Conservation (phyloP, 2,113 vertebrate species). For the Tympanuchus pallidicinctus region DNA sequence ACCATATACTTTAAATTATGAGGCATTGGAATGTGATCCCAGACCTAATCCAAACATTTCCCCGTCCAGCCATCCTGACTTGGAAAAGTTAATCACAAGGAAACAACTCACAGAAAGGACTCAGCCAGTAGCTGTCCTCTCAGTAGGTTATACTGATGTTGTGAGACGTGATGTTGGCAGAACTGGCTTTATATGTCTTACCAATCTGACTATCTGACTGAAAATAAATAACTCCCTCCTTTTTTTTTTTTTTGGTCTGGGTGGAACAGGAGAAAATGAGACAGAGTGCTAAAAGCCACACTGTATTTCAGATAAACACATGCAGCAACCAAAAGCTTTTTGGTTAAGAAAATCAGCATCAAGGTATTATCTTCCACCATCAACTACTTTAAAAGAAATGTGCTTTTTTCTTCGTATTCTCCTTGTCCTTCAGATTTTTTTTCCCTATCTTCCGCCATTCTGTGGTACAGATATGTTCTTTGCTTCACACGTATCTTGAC, state of each 20-base stretch:
- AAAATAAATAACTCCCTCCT: background rate
- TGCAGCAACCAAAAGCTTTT: background rate
- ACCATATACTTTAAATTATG: constrained; percentile 3
- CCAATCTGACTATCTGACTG: background rate
- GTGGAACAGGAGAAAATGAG: background rate
- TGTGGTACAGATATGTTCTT: background rate
- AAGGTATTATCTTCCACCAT: background rate
- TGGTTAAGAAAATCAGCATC: background rate
- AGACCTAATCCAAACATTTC: constrained; percentile 9
- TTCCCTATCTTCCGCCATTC: background rate
- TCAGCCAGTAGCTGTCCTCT: background rate
- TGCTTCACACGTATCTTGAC: background rate
- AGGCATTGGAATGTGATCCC: background rate
- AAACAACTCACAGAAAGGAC: background rate
- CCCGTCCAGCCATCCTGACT: background rate
- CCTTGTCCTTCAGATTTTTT: background rate
- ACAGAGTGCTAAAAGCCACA: background rate
- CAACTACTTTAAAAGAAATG: background rate
- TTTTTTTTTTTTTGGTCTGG: background rate
- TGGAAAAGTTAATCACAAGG: constrained; percentile 1
- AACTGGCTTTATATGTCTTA: background rate
- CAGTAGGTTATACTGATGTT: background rate
- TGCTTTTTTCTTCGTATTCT: background rate
- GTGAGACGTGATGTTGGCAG: background rate
- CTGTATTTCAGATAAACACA: background rate